phyloP scores from a whole-genome alignment of 1,140 invertebrate genomes.

The Ooceraea biroi region DNA sequence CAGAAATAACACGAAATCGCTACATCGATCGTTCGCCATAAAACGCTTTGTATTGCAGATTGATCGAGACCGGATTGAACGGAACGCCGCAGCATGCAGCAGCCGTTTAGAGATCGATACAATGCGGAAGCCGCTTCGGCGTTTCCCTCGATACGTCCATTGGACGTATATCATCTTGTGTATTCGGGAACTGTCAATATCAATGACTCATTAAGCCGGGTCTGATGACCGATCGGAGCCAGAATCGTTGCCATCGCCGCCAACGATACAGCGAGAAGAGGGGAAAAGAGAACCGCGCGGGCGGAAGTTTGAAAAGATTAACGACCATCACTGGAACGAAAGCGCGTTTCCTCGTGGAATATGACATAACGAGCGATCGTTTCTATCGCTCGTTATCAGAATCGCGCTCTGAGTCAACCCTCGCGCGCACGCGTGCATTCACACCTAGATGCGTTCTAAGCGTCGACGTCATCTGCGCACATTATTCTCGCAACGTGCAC shows the following conservation, averaged over 20 bases:
- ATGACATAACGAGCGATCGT: neutral
- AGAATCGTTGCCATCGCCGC: neutral
- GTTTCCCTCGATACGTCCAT: conserved; percentile 8
- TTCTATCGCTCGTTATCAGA: conserved; percentile 32
- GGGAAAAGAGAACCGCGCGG: neutral
- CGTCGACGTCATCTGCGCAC: too few relatives aligned
- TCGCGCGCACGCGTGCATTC: neutral
- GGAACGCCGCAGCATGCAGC: neutral
- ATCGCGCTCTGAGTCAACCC: neutral
- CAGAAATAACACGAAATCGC: conserved; percentile 31
- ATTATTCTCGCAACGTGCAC: too few relatives aligned
- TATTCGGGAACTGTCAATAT: conserved; percentile 49
- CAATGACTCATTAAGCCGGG: conserved; percentile 48
- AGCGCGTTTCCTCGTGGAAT: neutral
- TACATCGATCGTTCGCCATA: conserved; percentile 39
- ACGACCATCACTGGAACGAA: neutral
- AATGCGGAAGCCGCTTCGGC: conserved; percentile 17
- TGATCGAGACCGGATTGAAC: neutral
- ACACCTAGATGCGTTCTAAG: neutral
- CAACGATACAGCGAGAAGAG: neutral
- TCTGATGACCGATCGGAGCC: conserved; percentile 1
- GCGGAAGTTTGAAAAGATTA: conserved; percentile 24
- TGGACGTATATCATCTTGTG: conserved; percentile 41
- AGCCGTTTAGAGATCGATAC: conserved; percentile 49
- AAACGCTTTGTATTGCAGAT: conserved; percentile 48